Evolutionary conservation across 2,797 vertebrate species (phyloP).

Genomic region (Benthosema pterotum): DNA sequence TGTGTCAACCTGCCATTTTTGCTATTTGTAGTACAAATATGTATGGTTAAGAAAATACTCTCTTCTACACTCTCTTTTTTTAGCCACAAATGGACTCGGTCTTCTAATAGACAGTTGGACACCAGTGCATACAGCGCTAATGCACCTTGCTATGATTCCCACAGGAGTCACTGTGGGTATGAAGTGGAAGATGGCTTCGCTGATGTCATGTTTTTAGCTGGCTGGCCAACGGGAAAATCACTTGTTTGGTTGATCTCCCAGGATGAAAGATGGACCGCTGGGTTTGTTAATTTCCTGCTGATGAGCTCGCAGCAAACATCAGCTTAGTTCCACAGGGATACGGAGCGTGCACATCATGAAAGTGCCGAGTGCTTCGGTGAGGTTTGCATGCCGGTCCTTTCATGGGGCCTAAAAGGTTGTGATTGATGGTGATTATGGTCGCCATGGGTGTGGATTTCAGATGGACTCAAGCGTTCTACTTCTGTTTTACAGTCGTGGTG

Average conservation of each 20-base stretch:
- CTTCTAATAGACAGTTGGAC: not conserved
- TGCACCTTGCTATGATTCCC: conserved; percentile 34
- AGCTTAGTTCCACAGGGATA: conserved; percentile 46
- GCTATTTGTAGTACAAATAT: no score
- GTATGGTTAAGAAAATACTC: no score
- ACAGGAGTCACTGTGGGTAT: conserved; percentile 18
- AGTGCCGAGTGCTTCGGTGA: conserved; percentile 62
- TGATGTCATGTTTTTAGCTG: conserved; percentile 43
- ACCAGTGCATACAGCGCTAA: not conserved
- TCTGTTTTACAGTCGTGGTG: conserved; percentile 57
- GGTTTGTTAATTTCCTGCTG: conserved; percentile 68
- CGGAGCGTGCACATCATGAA: conserved; percentile 49
- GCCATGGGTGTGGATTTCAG: conserved; percentile 58
- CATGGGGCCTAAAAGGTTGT: conserved; percentile 54
- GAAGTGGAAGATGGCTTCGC: conserved; percentile 30
- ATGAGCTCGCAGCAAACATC: conserved; percentile 66
- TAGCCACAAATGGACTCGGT: no score
- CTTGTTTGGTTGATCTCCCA: conserved; percentile 34
- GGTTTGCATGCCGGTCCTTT: conserved; percentile 54
- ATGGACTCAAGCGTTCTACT: conserved; percentile 58
- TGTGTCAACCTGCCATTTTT: no score
- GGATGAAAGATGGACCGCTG: conserved; percentile 44
- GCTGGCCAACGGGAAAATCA: conserved; percentile 40
- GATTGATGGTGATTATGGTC: conserved; percentile 66
- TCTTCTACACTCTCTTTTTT: no score